These are phyloP conservation scores for Parnassius orleans DNA, from an alignment of 2,888 invertebrate species.

Conservation along the genomic window DNA sequence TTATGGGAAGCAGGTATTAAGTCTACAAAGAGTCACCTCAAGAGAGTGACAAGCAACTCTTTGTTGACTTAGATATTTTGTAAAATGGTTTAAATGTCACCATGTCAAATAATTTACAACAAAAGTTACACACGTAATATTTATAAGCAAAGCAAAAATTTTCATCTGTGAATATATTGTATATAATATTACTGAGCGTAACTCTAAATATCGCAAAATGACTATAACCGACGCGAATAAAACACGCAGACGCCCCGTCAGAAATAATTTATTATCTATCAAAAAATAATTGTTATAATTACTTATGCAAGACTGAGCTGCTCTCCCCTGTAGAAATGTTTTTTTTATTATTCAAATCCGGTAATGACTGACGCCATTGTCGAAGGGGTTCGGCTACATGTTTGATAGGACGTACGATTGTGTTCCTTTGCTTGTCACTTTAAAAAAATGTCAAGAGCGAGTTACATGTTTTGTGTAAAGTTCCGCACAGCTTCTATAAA, in stretches of 20 bases:
- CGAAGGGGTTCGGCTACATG: slow-evolving; percentile 43
- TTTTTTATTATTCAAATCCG: slow-evolving; percentile 72
- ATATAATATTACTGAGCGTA: not conserved
- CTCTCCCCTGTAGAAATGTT: slow-evolving; percentile 57
- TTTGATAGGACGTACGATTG: slow-evolving; percentile 38
- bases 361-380: slow-evolving; percentile 69
- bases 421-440: slow-evolving; percentile 34
- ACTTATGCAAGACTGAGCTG: slow-evolving; percentile 66
- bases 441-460: slow-evolving; percentile 2
- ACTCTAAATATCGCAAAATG: slow-evolving; percentile 11
- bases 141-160: not conserved
- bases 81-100: no score
- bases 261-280: slow-evolving; percentile 76
- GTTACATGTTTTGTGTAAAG: not conserved
- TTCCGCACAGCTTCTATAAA: not conserved
- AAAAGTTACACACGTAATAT: no score
- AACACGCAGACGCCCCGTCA: slow-evolving; percentile 41
- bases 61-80: no score
- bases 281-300: slow-evolving; percentile 77
- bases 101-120: no score
- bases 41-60: no score
- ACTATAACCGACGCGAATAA: slow-evolving; percentile 12
- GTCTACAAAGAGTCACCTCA: no score
- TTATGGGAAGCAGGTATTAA: no score
- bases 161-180: not conserved